Percentiles rank a stretch among this genome's conserved stretches.
phyloP scores from a whole-genome alignment of 2,888 invertebrate genomes.

The Drosophila picticornis region DNA sequence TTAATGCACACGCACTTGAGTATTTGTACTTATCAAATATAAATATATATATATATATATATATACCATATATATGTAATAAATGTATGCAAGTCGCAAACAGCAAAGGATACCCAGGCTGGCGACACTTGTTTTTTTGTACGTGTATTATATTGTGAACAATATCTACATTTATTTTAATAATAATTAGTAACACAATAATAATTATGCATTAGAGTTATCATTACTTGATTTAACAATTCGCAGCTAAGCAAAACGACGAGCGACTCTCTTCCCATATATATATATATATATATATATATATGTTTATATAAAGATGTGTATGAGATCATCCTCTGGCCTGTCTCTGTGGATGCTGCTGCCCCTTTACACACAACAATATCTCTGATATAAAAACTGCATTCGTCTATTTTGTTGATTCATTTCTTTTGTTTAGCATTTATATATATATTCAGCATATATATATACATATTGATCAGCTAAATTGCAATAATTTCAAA shows the following conservation, averaged over 20 bases:
- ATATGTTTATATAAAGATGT: slow-evolving; percentile 27
- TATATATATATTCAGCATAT: slow-evolving; percentile 17
- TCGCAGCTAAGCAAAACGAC: slow-evolving; percentile 54
- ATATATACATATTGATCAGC: slow-evolving; percentile 40
- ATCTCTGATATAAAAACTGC: slow-evolving; percentile 33
- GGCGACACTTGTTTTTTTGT: slow-evolving; percentile 40
- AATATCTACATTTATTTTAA: slow-evolving; percentile 76
- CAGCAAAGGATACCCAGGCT: slow-evolving; percentile 8
- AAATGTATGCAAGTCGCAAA: slow-evolving; percentile 25
- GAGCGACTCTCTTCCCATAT: slow-evolving; percentile 18
- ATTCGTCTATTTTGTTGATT: slow-evolving; percentile 15
- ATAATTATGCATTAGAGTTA: slow-evolving; percentile 61
- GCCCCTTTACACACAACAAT: slow-evolving; percentile 9
- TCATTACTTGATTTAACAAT: slow-evolving; percentile 54
- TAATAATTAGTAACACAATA: slow-evolving; percentile 75
- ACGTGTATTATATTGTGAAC: slow-evolving; percentile 66
- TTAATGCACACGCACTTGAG: slow-evolving; percentile 44
- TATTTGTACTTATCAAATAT: slow-evolving; percentile 40
- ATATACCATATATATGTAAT: slow-evolving; percentile 13
- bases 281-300: slow-evolving; percentile 23
- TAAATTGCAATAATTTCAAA: slow-evolving; percentile 37
- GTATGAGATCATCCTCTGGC: slow-evolving; percentile 66
- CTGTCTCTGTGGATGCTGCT: slow-evolving; percentile 5
- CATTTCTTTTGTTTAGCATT: slow-evolving; percentile 41
- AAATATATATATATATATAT: slow-evolving; percentile 10